A percentile compares a stretch with the other conserved stretches of the same genome.
Conservation (phyloP, 2,888 invertebrate species). For the Cancer borealis region DNA sequence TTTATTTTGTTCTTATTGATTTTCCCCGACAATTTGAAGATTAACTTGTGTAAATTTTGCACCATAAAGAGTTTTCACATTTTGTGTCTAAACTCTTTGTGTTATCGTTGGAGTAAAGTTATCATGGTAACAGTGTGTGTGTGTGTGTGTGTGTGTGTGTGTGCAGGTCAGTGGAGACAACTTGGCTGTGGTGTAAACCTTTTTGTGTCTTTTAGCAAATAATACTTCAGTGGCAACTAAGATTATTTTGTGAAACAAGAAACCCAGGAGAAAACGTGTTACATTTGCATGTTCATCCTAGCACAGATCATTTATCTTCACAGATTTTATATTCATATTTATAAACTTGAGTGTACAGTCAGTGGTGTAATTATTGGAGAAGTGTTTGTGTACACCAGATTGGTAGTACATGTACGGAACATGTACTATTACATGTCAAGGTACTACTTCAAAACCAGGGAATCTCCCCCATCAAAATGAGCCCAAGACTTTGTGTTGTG, state of each 20-base stretch:
- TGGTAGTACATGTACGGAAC: neutral
- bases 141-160: neutral
- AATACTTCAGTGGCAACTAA: neutral
- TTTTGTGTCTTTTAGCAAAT: constrained; percentile 4
- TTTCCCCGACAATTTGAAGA: neutral
- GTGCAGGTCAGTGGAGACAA: constrained; percentile 14
- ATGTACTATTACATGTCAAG: neutral
- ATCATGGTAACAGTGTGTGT: neutral
- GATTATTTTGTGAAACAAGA: constrained; percentile 46
- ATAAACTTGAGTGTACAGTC: neutral
- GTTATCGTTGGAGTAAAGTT: neutral
- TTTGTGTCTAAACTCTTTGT: neutral
- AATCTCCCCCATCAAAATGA: neutral
- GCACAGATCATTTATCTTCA: neutral
- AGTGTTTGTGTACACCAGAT: constrained; percentile 22
- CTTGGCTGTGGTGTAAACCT: constrained; percentile 28
- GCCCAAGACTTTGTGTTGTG: neutral
- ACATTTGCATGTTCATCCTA: constrained; percentile 24
- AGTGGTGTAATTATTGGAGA: neutral
- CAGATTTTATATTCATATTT: neutral
- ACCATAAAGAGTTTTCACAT: neutral
- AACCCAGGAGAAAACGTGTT: neutral
- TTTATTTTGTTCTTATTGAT: neutral
- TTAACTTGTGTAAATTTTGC: neutral
- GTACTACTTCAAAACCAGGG: neutral